Percentiles rank a stretch among this genome's conserved stretches.
Conservation (phyloP, 2,888 invertebrate genomes). For the Operophtera brumata region DNA sequence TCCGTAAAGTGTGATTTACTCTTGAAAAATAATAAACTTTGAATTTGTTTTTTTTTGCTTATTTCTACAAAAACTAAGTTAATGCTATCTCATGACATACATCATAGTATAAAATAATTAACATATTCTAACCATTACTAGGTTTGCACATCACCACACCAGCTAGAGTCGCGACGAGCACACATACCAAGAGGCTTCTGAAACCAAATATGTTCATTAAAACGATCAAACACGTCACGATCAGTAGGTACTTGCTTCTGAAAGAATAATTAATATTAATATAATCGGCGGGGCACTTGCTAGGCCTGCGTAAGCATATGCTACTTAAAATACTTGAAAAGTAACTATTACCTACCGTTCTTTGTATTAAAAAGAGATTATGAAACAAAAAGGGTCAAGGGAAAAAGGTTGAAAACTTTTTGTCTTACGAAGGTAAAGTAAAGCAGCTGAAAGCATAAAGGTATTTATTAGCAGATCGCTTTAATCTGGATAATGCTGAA, state of each 20-base stretch:
- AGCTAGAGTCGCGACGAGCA: background rate
- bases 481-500: background rate
- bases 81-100: too few relatives aligned
- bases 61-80: too few relatives aligned
- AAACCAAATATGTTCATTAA: constrained; percentile 3
- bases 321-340: constrained; percentile 11
- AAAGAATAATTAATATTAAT: constrained; percentile 14
- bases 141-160: background rate
- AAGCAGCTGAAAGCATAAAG: background rate
- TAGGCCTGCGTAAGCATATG: constrained; percentile 8
- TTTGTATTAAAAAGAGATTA: constrained; percentile 15
- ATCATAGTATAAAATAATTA: too few relatives aligned
- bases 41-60: too few relatives aligned
- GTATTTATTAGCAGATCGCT: background rate
- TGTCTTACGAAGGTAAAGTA: constrained; percentile 11
- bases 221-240: too few relatives aligned
- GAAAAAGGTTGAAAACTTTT: constrained; percentile 16
- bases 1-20: too few relatives aligned
- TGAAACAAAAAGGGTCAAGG: constrained; percentile 16
- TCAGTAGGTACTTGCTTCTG: too few relatives aligned
- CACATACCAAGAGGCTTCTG: constrained; percentile 12
- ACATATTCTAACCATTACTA: constrained; percentile 5
- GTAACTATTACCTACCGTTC: constrained; percentile 2
- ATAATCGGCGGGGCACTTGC: constrained; percentile 13
- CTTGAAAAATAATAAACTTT: too few relatives aligned